Evolutionary conservation across 2,797 vertebrate genomes (phyloP).

Genomic region (Acanthornis magna): DNA sequence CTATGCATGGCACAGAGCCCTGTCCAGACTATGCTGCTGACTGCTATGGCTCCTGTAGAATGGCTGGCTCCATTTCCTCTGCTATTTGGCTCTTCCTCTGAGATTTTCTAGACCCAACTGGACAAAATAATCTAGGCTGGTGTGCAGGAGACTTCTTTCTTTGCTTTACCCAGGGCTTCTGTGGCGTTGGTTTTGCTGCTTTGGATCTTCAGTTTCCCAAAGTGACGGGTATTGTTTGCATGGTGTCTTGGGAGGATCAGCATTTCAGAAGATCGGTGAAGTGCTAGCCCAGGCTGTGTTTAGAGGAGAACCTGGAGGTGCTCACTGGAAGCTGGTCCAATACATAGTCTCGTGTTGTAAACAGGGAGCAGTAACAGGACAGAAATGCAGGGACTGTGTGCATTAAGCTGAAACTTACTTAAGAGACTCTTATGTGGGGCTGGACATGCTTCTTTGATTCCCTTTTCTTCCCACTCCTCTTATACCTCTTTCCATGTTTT

Average conservation of each 20-base stretch:
- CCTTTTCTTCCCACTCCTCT: neutral
- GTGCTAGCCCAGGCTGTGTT: neutral
- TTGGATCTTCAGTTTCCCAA: neutral
- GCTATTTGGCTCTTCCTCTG: neutral
- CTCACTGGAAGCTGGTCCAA: neutral
- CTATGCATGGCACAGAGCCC: neutral
- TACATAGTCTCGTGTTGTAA: neutral
- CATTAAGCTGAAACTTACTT: neutral
- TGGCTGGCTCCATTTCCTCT: neutral
- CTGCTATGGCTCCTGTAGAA: neutral
- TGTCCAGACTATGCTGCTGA: neutral
- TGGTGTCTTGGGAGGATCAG: neutral
- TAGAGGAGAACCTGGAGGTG: neutral
- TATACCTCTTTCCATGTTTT: neutral
- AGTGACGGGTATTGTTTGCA: neutral
- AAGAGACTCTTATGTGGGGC: neutral
- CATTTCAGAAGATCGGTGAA: neutral
- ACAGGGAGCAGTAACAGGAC: neutral
- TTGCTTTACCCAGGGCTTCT: neutral
- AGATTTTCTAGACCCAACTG: neutral
- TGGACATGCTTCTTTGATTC: neutral
- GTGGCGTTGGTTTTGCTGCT: neutral
- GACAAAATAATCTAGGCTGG: neutral
- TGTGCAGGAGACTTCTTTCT: neutral
- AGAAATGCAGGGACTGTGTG: neutral